phyloP scores from a whole-genome alignment of 2,888 invertebrate genomes.

The Cantharis rustica region DNA sequence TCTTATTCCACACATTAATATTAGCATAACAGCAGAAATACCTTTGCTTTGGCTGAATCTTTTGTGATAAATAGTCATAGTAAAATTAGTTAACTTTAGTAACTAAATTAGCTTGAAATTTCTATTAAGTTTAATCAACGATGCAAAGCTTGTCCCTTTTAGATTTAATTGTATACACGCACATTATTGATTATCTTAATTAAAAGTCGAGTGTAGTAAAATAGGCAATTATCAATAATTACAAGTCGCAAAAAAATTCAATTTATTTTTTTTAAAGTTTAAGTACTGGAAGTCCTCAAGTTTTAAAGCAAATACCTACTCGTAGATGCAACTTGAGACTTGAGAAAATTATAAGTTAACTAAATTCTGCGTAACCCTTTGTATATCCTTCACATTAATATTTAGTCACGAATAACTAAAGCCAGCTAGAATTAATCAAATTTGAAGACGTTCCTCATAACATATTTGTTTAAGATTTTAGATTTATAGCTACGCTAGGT shows the following conservation, averaged over 20 bases:
- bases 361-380: background rate
- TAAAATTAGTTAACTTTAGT: background rate
- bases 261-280: background rate
- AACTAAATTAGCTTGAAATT: background rate
- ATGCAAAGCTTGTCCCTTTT: background rate
- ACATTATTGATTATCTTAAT: background rate
- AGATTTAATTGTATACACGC: background rate
- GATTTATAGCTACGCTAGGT: background rate
- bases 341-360: background rate
- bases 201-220: background rate
- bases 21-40: background rate
- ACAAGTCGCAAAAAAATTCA: background rate
- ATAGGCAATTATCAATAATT: background rate
- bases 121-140: background rate
- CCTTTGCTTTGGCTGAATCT: background rate
- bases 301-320: background rate
- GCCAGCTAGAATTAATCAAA: background rate
- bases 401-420: background rate
- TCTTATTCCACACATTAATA: background rate
- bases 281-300: background rate
- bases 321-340: background rate
- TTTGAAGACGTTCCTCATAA: background rate
- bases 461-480: background rate
- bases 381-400: background rate
- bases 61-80: background rate